Conservation (phyloP, 1,140 invertebrate species). For the Bombus waltoni region DNA sequence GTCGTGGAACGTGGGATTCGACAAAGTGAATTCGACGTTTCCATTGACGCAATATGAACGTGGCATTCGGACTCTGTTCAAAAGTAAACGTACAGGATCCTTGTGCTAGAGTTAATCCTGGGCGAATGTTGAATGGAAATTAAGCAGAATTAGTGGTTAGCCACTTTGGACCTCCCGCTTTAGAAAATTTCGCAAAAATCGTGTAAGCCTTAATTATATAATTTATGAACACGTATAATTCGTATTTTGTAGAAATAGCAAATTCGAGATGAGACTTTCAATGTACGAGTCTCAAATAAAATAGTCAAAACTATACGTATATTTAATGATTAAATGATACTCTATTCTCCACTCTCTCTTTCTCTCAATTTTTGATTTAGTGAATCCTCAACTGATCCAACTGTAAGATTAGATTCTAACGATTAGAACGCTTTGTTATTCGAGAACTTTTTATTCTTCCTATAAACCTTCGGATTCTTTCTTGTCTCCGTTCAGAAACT, state of each 20-base stretch:
- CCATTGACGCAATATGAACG: constrained; percentile 22
- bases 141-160: background rate
- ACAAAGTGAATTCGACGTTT: constrained; percentile 36
- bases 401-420: no score
- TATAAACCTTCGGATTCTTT: no score
- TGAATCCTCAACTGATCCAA: no score
- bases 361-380: no score
- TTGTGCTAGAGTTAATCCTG: background rate
- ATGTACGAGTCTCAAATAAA: no score
- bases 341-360: no score
- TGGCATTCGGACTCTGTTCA: background rate
- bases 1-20: constrained; percentile 50
- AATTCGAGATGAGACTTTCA: no score
- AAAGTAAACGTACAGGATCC: constrained; percentile 2
- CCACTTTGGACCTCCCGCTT: background rate
- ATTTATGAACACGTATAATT: background rate
- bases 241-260: no score
- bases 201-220: background rate
- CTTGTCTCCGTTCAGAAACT: no score
- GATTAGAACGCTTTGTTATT: background rate
- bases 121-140: background rate
- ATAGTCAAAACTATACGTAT: no score
- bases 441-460: background rate
- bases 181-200: background rate
- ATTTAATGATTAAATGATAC: no score